Evolutionary conservation across 2,797 vertebrate species (phyloP).

Genomic region (Craterocephalus amniculus): DNA sequence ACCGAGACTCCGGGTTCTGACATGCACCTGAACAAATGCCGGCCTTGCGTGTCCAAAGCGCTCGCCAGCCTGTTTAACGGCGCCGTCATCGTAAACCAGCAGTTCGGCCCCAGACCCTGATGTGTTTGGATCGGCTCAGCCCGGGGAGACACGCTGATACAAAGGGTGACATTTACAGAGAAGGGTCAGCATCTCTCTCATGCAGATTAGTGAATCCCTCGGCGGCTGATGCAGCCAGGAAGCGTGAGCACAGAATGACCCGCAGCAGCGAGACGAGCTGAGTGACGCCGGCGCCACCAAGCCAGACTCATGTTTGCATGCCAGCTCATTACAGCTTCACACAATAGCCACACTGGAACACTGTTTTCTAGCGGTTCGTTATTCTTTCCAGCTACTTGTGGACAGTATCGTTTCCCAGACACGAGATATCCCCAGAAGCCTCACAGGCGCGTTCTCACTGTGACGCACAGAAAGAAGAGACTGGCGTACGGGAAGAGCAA

Average conservation of each 20-base stretch:
- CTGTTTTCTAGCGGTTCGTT: constrained; percentile 31
- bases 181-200: constrained; percentile 54
- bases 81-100: constrained; percentile 29
- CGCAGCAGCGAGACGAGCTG: constrained; percentile 30
- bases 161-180: constrained; percentile 74
- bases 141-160: constrained; percentile 48
- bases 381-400: constrained; percentile 47
- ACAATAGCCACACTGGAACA: constrained; percentile 54
- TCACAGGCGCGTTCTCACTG: constrained; percentile 50
- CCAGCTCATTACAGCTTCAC: constrained; percentile 62
- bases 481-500: constrained; percentile 30
- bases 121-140: constrained; percentile 49
- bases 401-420: constrained; percentile 60
- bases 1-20: constrained; percentile 36
- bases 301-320: constrained; percentile 22
- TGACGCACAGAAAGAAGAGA: constrained; percentile 43
- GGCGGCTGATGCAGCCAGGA: constrained; percentile 38
- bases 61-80: constrained; percentile 13
- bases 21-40: constrained; percentile 52
- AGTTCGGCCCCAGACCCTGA: constrained; percentile 28
- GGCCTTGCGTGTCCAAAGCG: constrained; percentile 34
- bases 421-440: constrained; percentile 59
- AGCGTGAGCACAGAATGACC: constrained; percentile 36
- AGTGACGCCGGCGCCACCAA: constrained; percentile 43
- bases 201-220: constrained; percentile 66